These are phyloP conservation scores for Muscicapa adusta DNA, from an alignment of 2,113 vertebrate genomes.

Conservation along the genomic window DNA sequence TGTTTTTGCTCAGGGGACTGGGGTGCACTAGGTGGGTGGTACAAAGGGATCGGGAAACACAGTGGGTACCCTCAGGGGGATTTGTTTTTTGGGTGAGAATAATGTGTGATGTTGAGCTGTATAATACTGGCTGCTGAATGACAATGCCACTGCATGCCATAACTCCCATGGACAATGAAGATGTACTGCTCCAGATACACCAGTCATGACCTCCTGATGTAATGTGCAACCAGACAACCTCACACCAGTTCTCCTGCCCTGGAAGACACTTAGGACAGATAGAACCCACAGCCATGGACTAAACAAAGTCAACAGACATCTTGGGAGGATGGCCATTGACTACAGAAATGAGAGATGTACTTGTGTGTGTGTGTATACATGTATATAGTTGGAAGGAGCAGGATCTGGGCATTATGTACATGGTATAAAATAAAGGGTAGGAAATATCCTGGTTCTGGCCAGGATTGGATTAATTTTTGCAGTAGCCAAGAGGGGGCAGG, in stretches of 20 bases:
- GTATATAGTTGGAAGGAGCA: background rate
- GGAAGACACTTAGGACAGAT: background rate
- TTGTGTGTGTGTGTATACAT: too few relatives aligned
- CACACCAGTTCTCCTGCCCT: background rate
- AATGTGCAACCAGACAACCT: background rate
- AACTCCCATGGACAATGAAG: background rate
- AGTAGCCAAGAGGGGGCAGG: background rate
- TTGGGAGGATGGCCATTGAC: background rate
- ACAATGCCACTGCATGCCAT: background rate
- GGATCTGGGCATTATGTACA: background rate
- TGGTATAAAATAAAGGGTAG: background rate
- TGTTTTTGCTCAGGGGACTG: background rate
- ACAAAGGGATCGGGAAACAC: background rate
- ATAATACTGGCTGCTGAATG: fast-evolving
- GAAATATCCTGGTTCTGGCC: background rate
- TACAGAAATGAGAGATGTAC: background rate
- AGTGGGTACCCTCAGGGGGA: background rate
- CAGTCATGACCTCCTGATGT: background rate
- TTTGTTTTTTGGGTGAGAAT: background rate
- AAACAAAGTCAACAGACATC: background rate
- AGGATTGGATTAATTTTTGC: background rate
- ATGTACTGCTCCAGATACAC: background rate
- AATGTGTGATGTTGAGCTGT: background rate
- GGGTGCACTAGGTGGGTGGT: background rate
- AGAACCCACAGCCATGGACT: background rate